These are phyloP conservation scores for Barnardius zonarius DNA, from an alignment of 2,113 vertebrate species.

Conservation along the genomic window DNA sequence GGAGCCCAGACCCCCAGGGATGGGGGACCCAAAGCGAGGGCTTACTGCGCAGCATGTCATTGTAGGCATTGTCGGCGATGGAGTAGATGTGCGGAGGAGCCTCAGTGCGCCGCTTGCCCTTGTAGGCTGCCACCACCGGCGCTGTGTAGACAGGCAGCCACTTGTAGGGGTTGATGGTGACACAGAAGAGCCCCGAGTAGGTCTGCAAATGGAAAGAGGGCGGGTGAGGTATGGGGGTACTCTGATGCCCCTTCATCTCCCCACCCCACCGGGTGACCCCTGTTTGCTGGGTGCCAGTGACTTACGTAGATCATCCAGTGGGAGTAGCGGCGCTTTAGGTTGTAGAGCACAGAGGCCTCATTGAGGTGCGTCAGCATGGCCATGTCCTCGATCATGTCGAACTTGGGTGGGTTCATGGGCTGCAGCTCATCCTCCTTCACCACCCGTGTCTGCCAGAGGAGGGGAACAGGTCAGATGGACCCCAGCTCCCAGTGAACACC, in stretches of 20 bases:
- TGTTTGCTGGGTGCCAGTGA: rapidly evolving
- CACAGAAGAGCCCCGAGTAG: conserved; percentile 93
- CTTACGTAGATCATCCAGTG: conserved; percentile 97
- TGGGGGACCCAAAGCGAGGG: neutral
- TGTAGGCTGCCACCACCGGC: conserved; percentile 86
- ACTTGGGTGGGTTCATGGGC: conserved; percentile 92
- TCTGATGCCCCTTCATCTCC: rapidly evolving
- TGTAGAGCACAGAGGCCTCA: conserved; percentile 86
- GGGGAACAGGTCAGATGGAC: rapidly evolving
- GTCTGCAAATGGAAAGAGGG: conserved; percentile 72
- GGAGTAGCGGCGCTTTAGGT: conserved; percentile 85
- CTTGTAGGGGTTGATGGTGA: conserved; percentile 95
- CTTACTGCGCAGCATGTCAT: conserved; percentile 92
- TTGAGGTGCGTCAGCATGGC: conserved; percentile 95
- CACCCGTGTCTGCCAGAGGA: conserved; percentile 70
- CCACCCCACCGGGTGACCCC: rapidly evolving
- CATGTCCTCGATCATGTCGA: conserved; percentile 93
- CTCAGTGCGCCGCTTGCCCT: conserved; percentile 88
- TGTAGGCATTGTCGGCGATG: conserved; percentile 90
- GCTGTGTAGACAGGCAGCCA: conserved; percentile 91
- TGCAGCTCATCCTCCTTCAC: conserved; percentile 86
- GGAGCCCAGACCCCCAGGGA: rapidly evolving
- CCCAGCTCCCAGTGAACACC: rapidly evolving
- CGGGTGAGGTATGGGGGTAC: rapidly evolving
- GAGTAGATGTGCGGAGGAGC: conserved; percentile 89